A percentile compares a stretch with the other conserved stretches of the same genome.
Evolutionary conservation across 2,113 vertebrate species (phyloP).

Genomic region (Miniopterus natalensis): DNA sequence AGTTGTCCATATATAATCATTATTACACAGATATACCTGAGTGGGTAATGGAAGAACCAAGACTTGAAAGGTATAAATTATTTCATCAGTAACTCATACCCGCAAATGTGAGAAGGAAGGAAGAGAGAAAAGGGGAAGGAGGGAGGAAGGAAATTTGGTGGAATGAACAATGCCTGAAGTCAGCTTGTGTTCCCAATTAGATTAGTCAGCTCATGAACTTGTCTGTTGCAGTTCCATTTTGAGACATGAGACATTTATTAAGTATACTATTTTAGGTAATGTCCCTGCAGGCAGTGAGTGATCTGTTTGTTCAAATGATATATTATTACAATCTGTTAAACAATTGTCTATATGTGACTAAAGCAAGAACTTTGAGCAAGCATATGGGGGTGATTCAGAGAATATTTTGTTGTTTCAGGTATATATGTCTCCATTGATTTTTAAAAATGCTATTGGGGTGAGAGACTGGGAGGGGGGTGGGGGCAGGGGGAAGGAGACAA

Average conservation of each 20-base stretch:
- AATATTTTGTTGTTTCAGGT: conserved; percentile 5
- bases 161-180: not conserved
- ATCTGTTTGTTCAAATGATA: conserved; percentile 35
- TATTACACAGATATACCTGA: conserved; percentile 20
- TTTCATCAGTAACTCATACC: not conserved
- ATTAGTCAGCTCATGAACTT: conserved; percentile 44
- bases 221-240: conserved; percentile 50
- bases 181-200: conserved; percentile 16
- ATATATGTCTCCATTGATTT: not conserved
- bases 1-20: not conserved
- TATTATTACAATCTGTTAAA: conserved; percentile 24
- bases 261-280: conserved; percentile 56
- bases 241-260: conserved; percentile 33
- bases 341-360: conserved; percentile 25
- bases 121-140: not conserved
- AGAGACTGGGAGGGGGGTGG: too few species aligned
- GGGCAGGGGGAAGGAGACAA: too few species aligned
- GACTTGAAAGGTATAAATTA: not conserved
- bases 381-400: not conserved
- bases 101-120: not conserved
- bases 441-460: not conserved
- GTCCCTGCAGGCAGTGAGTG: not conserved
- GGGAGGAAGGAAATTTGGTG: not conserved
- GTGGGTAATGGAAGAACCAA: not conserved
- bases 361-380: conserved; percentile 20